A percentile compares a stretch with the other conserved stretches of the same genome.
phyloP scores from a whole-genome alignment of 1,140 invertebrate genomes.

The Zaprionus ornatus region DNA sequence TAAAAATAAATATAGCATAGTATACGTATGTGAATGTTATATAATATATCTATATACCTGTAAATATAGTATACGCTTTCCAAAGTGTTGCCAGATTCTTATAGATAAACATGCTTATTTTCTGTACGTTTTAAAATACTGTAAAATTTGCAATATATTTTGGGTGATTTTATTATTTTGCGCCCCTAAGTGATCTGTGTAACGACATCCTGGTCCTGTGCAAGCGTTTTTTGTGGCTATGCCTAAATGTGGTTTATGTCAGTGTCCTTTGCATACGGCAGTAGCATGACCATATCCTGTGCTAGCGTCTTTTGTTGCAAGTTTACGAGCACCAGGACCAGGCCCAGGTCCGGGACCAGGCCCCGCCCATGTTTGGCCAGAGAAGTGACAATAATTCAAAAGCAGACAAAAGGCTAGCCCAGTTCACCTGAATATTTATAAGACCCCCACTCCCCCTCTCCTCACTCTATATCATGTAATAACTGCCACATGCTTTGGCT shows the following conservation, averaged over 20 bases:
- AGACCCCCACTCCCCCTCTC: background rate
- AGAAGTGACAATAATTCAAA: slow-evolving; percentile 63
- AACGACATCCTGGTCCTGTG: background rate
- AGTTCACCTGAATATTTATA: slow-evolving; percentile 57
- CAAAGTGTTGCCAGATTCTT: too few species aligned
- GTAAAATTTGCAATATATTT: background rate
- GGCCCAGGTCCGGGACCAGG: background rate
- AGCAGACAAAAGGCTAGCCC: slow-evolving; percentile 51
- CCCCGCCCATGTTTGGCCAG: slow-evolving; percentile 35
- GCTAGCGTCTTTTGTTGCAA: slow-evolving; percentile 41
- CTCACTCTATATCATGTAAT: background rate
- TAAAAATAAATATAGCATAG: too few species aligned
- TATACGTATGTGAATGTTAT: too few species aligned
- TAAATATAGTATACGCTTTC: too few species aligned
- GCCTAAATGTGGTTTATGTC: slow-evolving; percentile 7
- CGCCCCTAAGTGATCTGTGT: background rate
- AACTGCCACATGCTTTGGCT: slow-evolving; percentile 31
- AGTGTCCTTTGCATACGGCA: slow-evolving; percentile 8
- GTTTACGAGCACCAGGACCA: slow-evolving; percentile 34
- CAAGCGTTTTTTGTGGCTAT: background rate
- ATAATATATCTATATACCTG: too few species aligned
- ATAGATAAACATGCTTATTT: background rate
- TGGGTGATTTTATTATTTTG: background rate
- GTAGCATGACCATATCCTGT: slow-evolving; percentile 18
- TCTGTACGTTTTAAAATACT: background rate